These are phyloP conservation scores for Deilephila elpenor DNA, from an alignment of 2,888 invertebrate species.

Conservation along the genomic window DNA sequence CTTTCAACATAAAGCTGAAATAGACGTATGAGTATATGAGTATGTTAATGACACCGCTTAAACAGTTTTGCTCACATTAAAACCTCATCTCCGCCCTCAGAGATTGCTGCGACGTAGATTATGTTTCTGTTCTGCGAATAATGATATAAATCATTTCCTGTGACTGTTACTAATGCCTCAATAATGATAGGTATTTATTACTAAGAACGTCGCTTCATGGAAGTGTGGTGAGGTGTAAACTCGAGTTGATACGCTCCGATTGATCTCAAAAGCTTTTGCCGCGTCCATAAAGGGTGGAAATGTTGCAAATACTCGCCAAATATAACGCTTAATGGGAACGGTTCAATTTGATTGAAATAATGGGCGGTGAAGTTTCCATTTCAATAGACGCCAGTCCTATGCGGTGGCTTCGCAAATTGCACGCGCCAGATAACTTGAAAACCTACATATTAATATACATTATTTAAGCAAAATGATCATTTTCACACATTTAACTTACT, in stretches of 20 bases:
- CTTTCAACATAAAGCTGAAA: neutral
- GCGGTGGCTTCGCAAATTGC: no score
- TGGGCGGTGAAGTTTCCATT: no score
- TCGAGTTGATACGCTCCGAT: neutral
- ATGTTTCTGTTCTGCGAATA: conserved; percentile 29
- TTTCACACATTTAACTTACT: no score
- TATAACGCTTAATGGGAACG: no score
- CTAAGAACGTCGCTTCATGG: neutral
- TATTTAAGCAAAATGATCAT: no score
- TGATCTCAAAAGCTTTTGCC: neutral
- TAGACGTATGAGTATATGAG: neutral
- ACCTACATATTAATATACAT: no score
- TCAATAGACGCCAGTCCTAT: no score
- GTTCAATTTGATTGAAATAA: no score
- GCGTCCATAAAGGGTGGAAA: neutral
- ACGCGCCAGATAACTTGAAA: no score
- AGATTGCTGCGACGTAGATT: conserved; percentile 24
- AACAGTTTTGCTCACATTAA: conserved; percentile 9
- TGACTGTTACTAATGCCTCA: conserved; percentile 22
- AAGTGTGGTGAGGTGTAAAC: neutral
- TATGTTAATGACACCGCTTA: conserved; percentile 12
- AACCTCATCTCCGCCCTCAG: conserved; percentile 12
- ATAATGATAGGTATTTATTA: conserved; percentile 23
- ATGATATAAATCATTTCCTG: conserved; percentile 27
- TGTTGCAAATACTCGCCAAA: no score